Percentiles rank a stretch among this genome's conserved stretches.
These are phyloP conservation scores for Abramis brama DNA, from an alignment of 2,113 vertebrate genomes.

Conservation along the genomic window DNA sequence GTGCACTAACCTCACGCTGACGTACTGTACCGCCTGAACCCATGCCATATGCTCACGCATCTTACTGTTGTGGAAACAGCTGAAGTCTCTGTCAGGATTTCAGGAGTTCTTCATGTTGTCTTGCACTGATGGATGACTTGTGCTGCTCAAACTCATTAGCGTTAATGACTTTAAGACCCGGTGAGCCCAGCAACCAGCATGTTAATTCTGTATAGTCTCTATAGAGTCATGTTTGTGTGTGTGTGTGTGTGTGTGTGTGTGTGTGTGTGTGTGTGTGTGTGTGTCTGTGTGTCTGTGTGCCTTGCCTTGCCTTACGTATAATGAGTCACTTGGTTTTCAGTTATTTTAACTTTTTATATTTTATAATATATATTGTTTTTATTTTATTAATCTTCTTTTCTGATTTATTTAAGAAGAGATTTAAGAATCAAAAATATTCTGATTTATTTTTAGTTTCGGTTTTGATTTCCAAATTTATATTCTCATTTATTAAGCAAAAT, in stretches of 20 bases:
- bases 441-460: not conserved
- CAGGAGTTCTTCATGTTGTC: not conserved
- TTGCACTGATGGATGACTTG: conserved; percentile 12
- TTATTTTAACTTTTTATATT: too few relatives aligned
- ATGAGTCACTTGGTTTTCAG: too few relatives aligned
- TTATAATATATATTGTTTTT: not conserved
- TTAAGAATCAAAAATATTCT: not conserved
- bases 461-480: not conserved
- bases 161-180: conserved; percentile 9
- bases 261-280: too few relatives aligned
- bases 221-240: not conserved
- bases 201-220: not conserved
- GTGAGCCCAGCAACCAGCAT: not conserved
- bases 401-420: not conserved
- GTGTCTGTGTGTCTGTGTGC: too few relatives aligned
- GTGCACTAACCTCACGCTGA: conserved; percentile 6
- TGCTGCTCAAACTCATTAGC: not conserved
- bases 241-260: too few relatives aligned
- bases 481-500: too few relatives aligned
- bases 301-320: too few relatives aligned
- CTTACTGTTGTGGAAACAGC: not conserved
- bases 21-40: not conserved
- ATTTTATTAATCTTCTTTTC: not conserved
- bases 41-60: not conserved
- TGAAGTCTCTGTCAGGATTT: not conserved